Base-by-base conservation (phyloP, 2,797 vertebrate genomes). In the Coendou prehensilis region DNA sequence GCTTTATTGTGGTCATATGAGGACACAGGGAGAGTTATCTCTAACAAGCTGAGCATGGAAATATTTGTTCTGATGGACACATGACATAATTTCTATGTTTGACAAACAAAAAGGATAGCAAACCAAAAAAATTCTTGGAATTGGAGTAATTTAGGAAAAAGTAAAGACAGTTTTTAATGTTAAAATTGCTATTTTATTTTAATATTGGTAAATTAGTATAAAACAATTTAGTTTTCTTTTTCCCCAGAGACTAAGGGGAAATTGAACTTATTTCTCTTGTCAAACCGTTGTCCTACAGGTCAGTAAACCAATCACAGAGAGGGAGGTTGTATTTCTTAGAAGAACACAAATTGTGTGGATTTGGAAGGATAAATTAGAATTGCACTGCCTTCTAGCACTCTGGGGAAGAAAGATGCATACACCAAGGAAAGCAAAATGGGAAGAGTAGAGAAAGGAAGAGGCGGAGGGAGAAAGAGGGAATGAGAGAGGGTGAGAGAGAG, bases 111-210 rank as follows among this genome's bases (percentile, higher is more conserved):
- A 75, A 17, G 6, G 86, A 20, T 6, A 63, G 9, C 67, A 30
- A 88, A 45, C 26, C 26, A 64, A 26, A 84, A 56, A 41, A 81
- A 63, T 83, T 91, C 54, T 80, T 95, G 37, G 26, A 91, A 83
- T 3, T 30, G 33, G 15, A 47, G 6, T 78, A 71, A 80, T 54
- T 78, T 71, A 20, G 67, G 67, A 88, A 23, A 33, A 89, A 80
- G 14, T 79, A 10, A 93, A 78, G 22, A 88, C 22, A 86, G 2
- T 1, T 76, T 47, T 76, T 17, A 71, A 86, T 4, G 3, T 9
- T n/a, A 83, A 83, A 86, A 52, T 28, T 78, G 2, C 0, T 14
- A 59, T 14, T 73, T 37, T 57, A 67, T 97, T 83, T 94, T 93
- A 84, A 84, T 79, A 45, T 50, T 56, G 56, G n/a, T 71, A 57